phyloP scores from a whole-genome alignment of 2,113 vertebrate species.

The Paramormyrops kingsleyae region DNA sequence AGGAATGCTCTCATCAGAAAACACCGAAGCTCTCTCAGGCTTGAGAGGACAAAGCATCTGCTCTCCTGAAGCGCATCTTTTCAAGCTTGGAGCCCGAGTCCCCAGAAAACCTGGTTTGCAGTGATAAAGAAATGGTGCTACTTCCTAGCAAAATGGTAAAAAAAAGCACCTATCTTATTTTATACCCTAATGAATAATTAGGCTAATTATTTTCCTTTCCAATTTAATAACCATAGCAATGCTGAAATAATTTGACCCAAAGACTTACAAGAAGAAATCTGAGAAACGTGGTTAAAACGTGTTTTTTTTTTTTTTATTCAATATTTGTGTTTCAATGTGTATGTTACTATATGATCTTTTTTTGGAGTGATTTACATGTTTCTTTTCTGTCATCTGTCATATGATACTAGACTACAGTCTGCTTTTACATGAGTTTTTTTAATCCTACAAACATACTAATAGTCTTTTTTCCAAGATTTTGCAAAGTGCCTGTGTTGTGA shows the following conservation, averaged over 20 bases:
- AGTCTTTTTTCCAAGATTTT: neutral
- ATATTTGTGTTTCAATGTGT: neutral
- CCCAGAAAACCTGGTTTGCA: neutral
- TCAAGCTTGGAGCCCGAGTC: neutral
- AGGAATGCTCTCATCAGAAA: neutral
- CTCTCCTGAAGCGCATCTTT: neutral
- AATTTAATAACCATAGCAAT: neutral
- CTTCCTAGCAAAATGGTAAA: neutral
- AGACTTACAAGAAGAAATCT: neutral
- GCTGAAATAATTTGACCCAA: neutral
- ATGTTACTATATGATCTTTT: neutral
- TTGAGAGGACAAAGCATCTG: neutral
- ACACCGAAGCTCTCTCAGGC: neutral
- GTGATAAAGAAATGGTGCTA: neutral
- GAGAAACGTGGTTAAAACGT: neutral
- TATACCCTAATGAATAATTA: slow-evolving; percentile 1
- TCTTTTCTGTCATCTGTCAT: neutral
- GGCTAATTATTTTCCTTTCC: neutral
- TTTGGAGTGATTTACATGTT: neutral
- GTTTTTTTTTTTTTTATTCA: too few species aligned
- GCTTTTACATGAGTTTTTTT: neutral
- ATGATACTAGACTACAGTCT: neutral
- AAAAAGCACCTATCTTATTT: neutral
- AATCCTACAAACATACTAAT: neutral
- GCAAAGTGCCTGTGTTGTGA: too few species aligned